Base-by-base conservation (phyloP, 2,113 vertebrate species). In the Paedocypris sp. region DNA sequence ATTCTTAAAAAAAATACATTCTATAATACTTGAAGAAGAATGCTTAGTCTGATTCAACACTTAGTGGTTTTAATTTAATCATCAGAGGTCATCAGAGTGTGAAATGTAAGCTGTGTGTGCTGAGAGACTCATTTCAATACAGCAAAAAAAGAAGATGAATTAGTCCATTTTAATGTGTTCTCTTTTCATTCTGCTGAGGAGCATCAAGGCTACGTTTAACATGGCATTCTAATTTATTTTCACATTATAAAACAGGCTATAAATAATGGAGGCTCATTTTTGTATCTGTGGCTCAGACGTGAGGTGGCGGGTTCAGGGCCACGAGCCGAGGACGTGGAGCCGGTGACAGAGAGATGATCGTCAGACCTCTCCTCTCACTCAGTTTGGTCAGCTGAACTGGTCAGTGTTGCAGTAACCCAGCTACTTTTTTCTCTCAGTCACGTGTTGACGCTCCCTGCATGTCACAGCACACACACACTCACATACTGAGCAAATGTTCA, bases 201-300 rank as follows among this genome's bases (percentile, higher is more conserved):
- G 75, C 79, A 83, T 83, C 81, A 86, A 85, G 81, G 83, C 78
- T 83, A 80, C 71, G 69, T 79, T 84, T 82, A 79, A 78, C 64
- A 69, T 36, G 45, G 62, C 64, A 71, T 77, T 80, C 65, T 70
- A 75, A 72, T 79, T 80, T 78, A 80, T 83, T 70, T 74, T 62
- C 69, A 64, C 71, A 67, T 63, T 71, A 72, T 69, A 75, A 77
- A 82, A 75, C 74, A 71, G 18, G 28, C 23, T 9, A 12, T 42
- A 18, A 60, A 51, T 60, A 60, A 63, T 48, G 18, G 47, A 67
- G 36, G 67, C 43, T 5, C 47, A 59, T 36, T 65, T 61, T 58
- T 67, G 33, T 45, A 56, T 45, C 22, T 58, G 2, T 62, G 46
- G 60, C 59, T 5, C 60, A 51, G 59, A 73, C 48, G 66, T 61